These are phyloP conservation scores for Odobenus rosmarus DNA, from an alignment of 2,113 vertebrate genomes.

Conservation along the genomic window DNA sequence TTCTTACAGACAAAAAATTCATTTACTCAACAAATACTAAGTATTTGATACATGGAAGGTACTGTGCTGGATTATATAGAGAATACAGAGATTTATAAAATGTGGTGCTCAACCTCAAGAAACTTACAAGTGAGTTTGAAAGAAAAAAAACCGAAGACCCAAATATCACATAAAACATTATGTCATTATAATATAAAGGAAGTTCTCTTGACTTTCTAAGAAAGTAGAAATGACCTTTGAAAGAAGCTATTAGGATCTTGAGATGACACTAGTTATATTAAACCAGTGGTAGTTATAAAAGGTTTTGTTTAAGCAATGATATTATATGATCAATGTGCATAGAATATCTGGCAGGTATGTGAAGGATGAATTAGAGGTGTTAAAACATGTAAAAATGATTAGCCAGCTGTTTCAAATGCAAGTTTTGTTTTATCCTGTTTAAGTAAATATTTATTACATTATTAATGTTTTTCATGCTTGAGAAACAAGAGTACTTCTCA, in stretches of 20 bases:
- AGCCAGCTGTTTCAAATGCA: not conserved
- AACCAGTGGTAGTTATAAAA: not conserved
- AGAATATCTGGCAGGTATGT: not conserved
- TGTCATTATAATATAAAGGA: not conserved
- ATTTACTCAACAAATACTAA: conserved; percentile 1
- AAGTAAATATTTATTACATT: not conserved
- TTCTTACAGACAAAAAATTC: not conserved
- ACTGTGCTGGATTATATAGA: not conserved
- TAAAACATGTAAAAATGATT: not conserved
- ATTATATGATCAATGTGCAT: not conserved
- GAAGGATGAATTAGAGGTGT: not conserved
- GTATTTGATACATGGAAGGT: not conserved
- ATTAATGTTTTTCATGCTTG: not conserved
- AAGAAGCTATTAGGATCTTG: not conserved
- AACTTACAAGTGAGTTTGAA: not conserved
- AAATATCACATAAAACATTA: not conserved
- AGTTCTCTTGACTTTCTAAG: not conserved
- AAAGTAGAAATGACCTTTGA: not conserved
- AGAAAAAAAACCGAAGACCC: not conserved
- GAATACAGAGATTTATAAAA: not conserved
- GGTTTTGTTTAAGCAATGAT: not conserved
- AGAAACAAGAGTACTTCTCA: not conserved
- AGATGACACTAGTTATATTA: not conserved
- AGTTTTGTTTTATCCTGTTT: not conserved
- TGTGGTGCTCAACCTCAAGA: not conserved